Percentiles rank a stretch among this genome's conserved stretches.
Evolutionary conservation across 2,888 invertebrate species (phyloP).

Genomic region (Synanthedon myopaeformis): DNA sequence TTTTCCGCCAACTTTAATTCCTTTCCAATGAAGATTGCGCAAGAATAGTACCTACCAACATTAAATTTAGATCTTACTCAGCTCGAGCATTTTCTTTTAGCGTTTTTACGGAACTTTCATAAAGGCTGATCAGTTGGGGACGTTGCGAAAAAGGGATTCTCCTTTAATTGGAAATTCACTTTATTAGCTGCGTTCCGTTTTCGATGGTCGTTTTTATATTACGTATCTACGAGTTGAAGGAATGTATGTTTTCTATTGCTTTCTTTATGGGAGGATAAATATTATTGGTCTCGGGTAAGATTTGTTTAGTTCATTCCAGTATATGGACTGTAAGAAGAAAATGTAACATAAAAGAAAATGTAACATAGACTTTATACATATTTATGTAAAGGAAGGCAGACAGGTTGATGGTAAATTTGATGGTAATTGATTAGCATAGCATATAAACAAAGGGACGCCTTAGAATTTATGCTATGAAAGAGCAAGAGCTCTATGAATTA

Average conservation of each 20-base stretch:
- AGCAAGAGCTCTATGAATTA: too few species aligned
- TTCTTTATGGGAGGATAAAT: too few species aligned
- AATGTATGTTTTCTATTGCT: too few species aligned
- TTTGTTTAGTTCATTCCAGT: too few species aligned
- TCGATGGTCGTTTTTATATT: background rate
- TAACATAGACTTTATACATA: too few species aligned
- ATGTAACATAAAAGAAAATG: too few species aligned
- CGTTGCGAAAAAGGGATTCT: conserved; percentile 31
- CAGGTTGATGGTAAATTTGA: background rate
- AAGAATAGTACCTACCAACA: background rate
- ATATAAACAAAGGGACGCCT: background rate
- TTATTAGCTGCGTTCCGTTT: conserved; percentile 19
- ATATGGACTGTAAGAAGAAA: too few species aligned
- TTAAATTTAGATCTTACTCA: conserved; percentile 1
- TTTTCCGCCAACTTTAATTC: conserved; percentile 32
- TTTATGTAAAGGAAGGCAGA: background rate
- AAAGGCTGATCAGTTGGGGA: conserved; percentile 29
- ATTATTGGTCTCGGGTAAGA: too few species aligned
- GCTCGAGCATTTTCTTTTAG: conserved; percentile 2
- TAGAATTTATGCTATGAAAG: too few species aligned
- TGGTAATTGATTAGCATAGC: background rate
- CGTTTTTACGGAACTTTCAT: conserved; percentile 28
- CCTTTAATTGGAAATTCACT: conserved; percentile 35
- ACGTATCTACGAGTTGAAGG: too few species aligned
- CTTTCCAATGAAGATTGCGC: conserved; percentile 33